A percentile compares a stretch with the other conserved stretches of the same genome.
Conservation (phyloP, 2,113 vertebrate genomes). For the Antechinus flavipes region DNA sequence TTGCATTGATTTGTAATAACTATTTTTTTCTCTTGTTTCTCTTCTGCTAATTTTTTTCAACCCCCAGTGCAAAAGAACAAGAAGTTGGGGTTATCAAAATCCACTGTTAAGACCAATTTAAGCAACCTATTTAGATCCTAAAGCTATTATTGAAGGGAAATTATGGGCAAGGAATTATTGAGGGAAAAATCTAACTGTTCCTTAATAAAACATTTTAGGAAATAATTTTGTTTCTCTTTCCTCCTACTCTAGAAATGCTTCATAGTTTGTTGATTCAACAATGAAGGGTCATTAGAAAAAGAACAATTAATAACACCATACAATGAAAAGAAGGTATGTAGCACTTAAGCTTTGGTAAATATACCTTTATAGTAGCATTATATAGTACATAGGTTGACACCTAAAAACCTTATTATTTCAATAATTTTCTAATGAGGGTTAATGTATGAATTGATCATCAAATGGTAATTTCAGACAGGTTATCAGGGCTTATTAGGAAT, state of each 20-base stretch:
- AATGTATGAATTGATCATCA: neutral
- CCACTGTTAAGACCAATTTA: neutral
- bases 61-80: neutral
- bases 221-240: neutral
- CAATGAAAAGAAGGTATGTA: neutral
- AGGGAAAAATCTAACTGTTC: neutral
- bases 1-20: neutral
- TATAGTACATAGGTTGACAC: too few species aligned
- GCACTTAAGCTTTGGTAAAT: neutral
- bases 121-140: neutral
- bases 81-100: neutral
- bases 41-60: neutral
- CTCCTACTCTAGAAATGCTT: neutral
- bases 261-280: neutral
- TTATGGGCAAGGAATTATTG: neutral
- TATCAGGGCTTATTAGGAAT: neutral
- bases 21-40: neutral
- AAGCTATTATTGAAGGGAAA: neutral
- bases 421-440: neutral
- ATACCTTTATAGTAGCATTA: neutral
- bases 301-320: conserved; percentile 7
- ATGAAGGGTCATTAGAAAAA: neutral
- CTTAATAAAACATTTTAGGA: neutral
- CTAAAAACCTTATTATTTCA: neutral
- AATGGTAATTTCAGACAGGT: neutral